phyloP scores from a whole-genome alignment of 1,140 invertebrate species.

The Bombus terrestris region DNA sequence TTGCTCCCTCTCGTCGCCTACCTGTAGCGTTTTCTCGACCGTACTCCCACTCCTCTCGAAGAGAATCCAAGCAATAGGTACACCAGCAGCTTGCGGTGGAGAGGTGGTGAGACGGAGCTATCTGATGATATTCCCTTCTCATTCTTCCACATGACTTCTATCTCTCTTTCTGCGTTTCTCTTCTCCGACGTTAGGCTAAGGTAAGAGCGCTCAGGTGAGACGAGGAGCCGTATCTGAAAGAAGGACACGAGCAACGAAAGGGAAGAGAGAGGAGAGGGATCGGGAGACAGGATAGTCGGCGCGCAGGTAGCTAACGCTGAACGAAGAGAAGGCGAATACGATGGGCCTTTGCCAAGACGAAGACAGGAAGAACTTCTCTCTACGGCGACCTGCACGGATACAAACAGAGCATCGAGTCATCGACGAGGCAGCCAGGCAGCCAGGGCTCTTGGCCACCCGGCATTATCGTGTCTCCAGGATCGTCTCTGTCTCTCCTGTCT shows the following conservation, averaged over 20 bases:
- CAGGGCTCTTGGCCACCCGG: constrained; percentile 69
- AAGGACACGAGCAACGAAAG: background rate
- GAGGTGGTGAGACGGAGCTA: constrained; percentile 18
- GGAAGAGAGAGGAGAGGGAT: constrained; percentile 5
- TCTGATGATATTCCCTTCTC: constrained; percentile 20
- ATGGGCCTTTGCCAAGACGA: constrained; percentile 6
- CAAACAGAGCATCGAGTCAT: constrained; percentile 76
- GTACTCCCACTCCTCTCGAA: constrained; percentile 55
- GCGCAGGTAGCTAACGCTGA: constrained; percentile 73
- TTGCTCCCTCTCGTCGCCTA: constrained; percentile 40
- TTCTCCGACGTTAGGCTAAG: background rate
- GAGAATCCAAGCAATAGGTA: constrained; percentile 53
- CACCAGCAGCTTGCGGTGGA: background rate
- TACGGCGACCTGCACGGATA: constrained; percentile 64
- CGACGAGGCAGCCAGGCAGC: constrained; percentile 62
- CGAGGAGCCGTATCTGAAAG: background rate
- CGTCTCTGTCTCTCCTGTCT: constrained; percentile 36
- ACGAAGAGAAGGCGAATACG: constrained; percentile 46
- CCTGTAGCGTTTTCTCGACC: constrained; percentile 26
- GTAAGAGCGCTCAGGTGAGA: constrained; percentile 35
- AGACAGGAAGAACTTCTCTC: constrained; percentile 9
- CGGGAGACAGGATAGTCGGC: constrained; percentile 57
- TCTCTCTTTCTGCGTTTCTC: background rate
- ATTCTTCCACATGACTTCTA: constrained; percentile 16
- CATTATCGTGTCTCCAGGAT: constrained; percentile 68